Evolutionary conservation across 2,113 vertebrate species (phyloP).

Genomic region (Pao palembangensis): DNA sequence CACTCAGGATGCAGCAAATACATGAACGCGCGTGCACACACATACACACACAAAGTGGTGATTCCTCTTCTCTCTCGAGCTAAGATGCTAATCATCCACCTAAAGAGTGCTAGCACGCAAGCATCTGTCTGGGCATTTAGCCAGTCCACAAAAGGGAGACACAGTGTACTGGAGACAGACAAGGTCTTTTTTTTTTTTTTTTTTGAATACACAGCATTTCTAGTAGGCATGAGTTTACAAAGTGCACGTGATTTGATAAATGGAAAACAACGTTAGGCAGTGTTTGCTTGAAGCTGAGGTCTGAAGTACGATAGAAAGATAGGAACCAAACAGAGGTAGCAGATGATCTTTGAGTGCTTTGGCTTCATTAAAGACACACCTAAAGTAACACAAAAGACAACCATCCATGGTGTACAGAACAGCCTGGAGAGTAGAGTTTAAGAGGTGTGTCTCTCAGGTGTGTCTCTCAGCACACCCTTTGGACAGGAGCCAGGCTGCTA

Average conservation of each 20-base stretch:
- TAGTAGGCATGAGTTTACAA: conserved; percentile 13
- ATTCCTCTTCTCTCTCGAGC: conserved; percentile 4
- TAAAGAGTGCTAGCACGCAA: conserved; percentile 70
- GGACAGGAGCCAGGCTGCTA: conserved; percentile 21
- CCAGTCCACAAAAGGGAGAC: conserved; percentile 48
- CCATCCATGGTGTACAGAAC: too few species aligned
- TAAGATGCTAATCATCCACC: conserved; percentile 64
- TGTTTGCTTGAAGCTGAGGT: background rate
- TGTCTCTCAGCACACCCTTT: conserved; percentile 1
- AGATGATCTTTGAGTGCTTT: background rate
- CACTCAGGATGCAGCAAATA: too few species aligned
- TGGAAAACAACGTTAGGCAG: conserved; percentile 5
- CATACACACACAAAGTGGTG: too few species aligned
- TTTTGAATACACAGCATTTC: conserved; percentile 44
- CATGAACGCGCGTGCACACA: background rate
- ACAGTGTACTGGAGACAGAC: conserved; percentile 40
- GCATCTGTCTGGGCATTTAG: conserved; percentile 55
- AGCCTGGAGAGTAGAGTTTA: background rate
- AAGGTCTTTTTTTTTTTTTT: conserved; percentile 46
- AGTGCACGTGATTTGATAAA: conserved; percentile 17
- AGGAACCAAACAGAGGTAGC: background rate
- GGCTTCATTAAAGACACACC: background rate
- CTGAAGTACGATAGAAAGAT: background rate
- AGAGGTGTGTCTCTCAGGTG: conserved; percentile 13
- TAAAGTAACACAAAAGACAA: background rate